Percentiles rank a stretch among this genome's conserved stretches.
Evolutionary conservation across 92 coral and sea anemone species (phyloP).

Genomic region (Desmophyllum pertusum): DNA sequence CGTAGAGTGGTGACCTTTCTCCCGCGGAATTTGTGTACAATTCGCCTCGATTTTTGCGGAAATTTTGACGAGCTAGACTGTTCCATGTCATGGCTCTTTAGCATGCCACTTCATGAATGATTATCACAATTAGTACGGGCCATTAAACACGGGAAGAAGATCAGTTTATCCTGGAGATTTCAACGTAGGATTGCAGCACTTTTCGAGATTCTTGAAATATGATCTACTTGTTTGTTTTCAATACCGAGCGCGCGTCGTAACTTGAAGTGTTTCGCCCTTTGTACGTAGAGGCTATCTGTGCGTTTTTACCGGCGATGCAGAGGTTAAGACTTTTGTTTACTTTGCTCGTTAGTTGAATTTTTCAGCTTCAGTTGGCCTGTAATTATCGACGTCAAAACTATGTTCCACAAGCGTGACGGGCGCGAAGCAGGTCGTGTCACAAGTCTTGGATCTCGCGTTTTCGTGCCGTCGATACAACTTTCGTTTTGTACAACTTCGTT

Average conservation of each 20-base stretch:
- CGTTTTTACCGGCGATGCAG: slow-evolving; percentile 21
- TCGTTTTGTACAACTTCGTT: too few relatives aligned
- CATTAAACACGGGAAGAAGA: slow-evolving; percentile 33
- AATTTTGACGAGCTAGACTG: not conserved
- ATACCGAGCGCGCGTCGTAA: not conserved
- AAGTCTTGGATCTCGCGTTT: not conserved
- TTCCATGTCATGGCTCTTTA: slow-evolving; percentile 49
- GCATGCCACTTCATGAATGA: slow-evolving; percentile 46
- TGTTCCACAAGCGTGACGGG: slow-evolving; percentile 28
- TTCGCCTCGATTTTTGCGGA: slow-evolving; percentile 13
- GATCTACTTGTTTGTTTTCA: slow-evolving; percentile 13
- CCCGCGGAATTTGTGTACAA: slow-evolving; percentile 5
- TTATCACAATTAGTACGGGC: slow-evolving; percentile 28
- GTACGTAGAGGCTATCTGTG: not conserved
- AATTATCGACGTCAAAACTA: slow-evolving; percentile 24
- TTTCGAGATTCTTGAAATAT: slow-evolving; percentile 15
- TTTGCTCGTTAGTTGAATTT: slow-evolving; percentile 14
- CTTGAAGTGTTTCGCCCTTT: not conserved
- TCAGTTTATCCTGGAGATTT: slow-evolving; percentile 15
- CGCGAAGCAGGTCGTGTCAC: not conserved
- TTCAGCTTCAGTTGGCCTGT: slow-evolving; percentile 28
- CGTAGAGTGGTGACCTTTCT: slow-evolving; percentile 57
- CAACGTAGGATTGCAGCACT: slow-evolving; percentile 2
- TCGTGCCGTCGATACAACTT: not conserved
- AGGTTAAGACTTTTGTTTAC: slow-evolving; percentile 48